Evolutionary conservation across 2,888 invertebrate genomes (phyloP).

Genomic region (Andrena haemorrhoa): DNA sequence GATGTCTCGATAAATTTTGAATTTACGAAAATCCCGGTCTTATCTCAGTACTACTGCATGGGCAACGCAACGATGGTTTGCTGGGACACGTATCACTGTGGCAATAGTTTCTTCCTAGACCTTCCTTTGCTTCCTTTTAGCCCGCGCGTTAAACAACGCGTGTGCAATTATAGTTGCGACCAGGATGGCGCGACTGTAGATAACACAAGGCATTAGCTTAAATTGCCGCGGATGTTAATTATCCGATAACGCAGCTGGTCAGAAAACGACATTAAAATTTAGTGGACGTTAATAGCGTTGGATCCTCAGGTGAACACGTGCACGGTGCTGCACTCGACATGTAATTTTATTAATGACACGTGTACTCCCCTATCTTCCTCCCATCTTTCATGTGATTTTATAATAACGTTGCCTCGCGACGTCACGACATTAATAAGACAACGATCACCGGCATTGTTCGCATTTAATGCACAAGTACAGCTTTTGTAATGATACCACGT

Average conservation of each 20-base stretch:
- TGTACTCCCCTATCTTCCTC: not conserved
- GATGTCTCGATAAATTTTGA: too few relatives aligned
- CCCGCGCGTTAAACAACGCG: not conserved
- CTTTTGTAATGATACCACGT: not conserved
- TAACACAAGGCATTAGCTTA: conserved; percentile 58
- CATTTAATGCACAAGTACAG: not conserved
- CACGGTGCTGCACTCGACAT: conserved; percentile 24
- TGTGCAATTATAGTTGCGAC: not conserved
- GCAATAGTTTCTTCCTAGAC: too few relatives aligned
- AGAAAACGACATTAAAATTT: conserved; percentile 74
- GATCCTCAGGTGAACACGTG: conserved; percentile 62
- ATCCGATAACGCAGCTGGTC: conserved; percentile 66
- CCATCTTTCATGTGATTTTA: not conserved
- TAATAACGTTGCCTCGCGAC: not conserved
- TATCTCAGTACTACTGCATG: too few relatives aligned
- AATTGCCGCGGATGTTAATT: conserved; percentile 72
- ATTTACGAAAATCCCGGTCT: too few relatives aligned
- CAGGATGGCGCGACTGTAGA: conserved; percentile 16
- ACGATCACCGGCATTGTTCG: not conserved
- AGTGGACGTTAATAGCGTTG: conserved; percentile 71
- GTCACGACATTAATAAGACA: not conserved
- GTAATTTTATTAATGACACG: conserved; percentile 31
- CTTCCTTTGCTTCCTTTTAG: not conserved
- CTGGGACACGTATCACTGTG: too few relatives aligned
- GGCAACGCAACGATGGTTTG: too few relatives aligned